A percentile compares a stretch with the other conserved stretches of the same genome.
Conservation (phyloP, 1,140 invertebrate genomes). For the Bombus confusus region DNA sequence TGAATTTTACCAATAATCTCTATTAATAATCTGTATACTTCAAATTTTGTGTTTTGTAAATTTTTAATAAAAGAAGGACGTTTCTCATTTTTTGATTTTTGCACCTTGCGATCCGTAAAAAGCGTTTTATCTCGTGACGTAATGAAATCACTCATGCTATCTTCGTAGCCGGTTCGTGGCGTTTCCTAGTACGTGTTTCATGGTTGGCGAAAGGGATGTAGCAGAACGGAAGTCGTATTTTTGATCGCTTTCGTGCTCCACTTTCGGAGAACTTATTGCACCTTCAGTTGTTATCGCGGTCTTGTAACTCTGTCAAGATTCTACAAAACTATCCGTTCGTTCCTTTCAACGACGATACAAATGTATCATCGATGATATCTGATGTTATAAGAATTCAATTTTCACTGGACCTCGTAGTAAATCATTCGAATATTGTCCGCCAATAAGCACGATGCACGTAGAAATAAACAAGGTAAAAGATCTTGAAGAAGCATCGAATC, state of each 20-base stretch:
- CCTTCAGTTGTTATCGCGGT: background rate
- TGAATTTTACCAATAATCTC: too few species aligned
- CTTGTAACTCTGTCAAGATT: background rate
- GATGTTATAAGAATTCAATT: background rate
- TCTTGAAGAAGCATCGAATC: too few species aligned
- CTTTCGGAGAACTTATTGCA: constrained; percentile 18
- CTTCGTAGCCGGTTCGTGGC: background rate
- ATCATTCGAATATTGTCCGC: background rate
- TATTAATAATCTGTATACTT: too few species aligned
- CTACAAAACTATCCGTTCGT: background rate
- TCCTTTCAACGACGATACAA: background rate
- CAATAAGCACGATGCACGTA: background rate
- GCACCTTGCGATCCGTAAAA: background rate
- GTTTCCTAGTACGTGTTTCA: constrained; percentile 19
- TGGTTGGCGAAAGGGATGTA: background rate
- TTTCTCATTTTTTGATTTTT: too few species aligned
- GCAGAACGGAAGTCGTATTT: constrained; percentile 36
- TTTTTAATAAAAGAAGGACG: too few species aligned
- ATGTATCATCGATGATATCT: background rate
- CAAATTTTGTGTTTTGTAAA: too few species aligned
- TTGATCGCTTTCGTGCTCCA: constrained; percentile 12
- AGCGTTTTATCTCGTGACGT: constrained; percentile 19
- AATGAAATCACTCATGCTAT: constrained; percentile 37
- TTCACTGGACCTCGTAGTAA: background rate
- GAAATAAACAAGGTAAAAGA: too few species aligned